phyloP scores from a whole-genome alignment of 2,797 vertebrate species.

The Anguilla anguilla region DNA sequence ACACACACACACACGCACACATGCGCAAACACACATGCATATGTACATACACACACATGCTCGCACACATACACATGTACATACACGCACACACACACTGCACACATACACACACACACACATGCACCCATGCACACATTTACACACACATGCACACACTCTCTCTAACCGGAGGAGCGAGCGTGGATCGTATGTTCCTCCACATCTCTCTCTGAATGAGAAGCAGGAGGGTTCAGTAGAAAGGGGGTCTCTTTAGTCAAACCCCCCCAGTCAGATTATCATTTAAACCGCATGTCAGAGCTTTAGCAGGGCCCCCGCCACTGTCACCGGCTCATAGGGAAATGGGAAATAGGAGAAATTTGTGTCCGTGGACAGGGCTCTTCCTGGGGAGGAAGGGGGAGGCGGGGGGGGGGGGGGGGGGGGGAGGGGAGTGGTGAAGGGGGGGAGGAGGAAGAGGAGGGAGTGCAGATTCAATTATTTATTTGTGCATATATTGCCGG shows the following conservation, averaged over 20 bases:
- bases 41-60: neutral
- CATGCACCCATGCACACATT: neutral
- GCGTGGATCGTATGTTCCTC: neutral
- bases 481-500: slow-evolving; percentile 62
- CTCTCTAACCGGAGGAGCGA: neutral
- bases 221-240: slow-evolving; percentile 16
- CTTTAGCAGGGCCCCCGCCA: slow-evolving; percentile 44
- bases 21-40: too few species aligned
- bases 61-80: neutral
- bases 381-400: slow-evolving; percentile 31
- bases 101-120: neutral
- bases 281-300: slow-evolving; percentile 47
- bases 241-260: slow-evolving; percentile 45
- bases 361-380: slow-evolving; percentile 50
- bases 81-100: neutral
- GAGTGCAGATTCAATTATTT: slow-evolving; percentile 68
- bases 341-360: slow-evolving; percentile 52
- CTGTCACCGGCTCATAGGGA: slow-evolving; percentile 47
- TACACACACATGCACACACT: neutral
- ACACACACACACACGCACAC: neutral
- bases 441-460: slow-evolving; percentile 18
- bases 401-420: neutral
- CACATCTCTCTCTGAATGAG: slow-evolving; percentile 39
- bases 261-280: slow-evolving; percentile 54
- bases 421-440: slow-evolving; percentile 42